phyloP scores from a whole-genome alignment of 2,888 invertebrate species.

The Plebejus melissa region DNA sequence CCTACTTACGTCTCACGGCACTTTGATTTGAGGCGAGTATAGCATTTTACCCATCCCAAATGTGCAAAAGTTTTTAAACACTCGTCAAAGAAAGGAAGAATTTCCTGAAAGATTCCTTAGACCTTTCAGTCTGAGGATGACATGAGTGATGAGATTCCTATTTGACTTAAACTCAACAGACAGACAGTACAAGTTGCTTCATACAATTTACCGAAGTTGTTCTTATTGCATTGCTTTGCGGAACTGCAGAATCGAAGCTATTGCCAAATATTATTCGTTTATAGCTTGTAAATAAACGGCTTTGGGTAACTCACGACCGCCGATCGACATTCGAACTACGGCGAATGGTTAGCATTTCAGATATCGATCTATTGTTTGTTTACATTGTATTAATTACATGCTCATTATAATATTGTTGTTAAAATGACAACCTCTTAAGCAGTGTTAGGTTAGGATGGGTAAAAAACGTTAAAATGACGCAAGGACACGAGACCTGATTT shows the following conservation, averaged over 20 bases:
- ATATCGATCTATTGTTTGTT: constrained; percentile 20
- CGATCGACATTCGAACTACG: constrained; percentile 33
- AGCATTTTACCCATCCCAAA: no score
- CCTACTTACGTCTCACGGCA: no score
- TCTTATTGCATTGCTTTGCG: background rate
- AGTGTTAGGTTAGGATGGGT: background rate
- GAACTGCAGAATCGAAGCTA: background rate
- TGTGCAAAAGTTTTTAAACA: no score
- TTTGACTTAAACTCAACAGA: background rate
- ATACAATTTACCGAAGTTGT: background rate
- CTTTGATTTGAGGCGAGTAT: no score
- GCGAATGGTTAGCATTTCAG: constrained; percentile 38
- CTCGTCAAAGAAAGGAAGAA: no score
- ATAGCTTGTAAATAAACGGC: constrained; percentile 5
- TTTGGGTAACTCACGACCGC: constrained; percentile 19
- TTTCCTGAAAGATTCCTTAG: no score
- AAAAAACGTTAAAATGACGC: no score
- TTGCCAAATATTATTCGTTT: constrained; percentile 17
- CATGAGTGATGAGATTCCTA: no score
- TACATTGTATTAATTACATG: constrained; percentile 14
- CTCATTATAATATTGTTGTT: background rate
- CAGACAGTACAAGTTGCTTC: background rate
- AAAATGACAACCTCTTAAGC: background rate
- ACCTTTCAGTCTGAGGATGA: no score
- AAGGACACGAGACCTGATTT: no score